Conservation (phyloP, 1,140 invertebrate genomes). For the Tribolium castaneum region DNA sequence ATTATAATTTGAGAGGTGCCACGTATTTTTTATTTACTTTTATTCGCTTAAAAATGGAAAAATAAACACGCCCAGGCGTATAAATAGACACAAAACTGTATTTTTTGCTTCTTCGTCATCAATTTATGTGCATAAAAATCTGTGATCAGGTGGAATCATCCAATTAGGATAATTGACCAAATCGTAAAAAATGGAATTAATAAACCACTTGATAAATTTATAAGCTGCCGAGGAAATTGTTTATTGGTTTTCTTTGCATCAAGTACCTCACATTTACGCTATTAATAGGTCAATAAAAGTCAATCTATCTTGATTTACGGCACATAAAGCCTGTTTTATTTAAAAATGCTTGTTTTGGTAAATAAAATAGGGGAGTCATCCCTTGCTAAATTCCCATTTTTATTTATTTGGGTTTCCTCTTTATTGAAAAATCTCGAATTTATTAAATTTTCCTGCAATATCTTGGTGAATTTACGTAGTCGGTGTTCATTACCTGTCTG, state of each 20-base stretch:
- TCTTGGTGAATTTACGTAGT: neutral
- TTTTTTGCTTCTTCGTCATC: too few relatives aligned
- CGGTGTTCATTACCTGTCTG: neutral
- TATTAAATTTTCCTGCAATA: too few relatives aligned
- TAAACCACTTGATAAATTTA: slow-evolving; percentile 33
- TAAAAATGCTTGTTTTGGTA: slow-evolving; percentile 16
- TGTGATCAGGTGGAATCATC: neutral
- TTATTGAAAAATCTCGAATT: too few relatives aligned
- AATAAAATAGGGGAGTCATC: slow-evolving; percentile 5
- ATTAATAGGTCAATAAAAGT: slow-evolving; percentile 34
- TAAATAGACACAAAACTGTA: too few relatives aligned
- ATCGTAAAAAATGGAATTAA: neutral
- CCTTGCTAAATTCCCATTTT: neutral
- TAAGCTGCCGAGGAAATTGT: slow-evolving; percentile 26
- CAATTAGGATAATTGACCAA: slow-evolving; percentile 16
- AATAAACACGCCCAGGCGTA: too few relatives aligned
- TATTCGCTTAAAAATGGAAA: too few relatives aligned
- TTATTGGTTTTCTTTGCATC: slow-evolving; percentile 28
- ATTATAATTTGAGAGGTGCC: neutral
- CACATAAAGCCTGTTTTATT: slow-evolving; percentile 18
- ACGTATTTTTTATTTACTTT: too few relatives aligned
- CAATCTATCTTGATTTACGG: slow-evolving; percentile 32
- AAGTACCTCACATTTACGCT: slow-evolving; percentile 33
- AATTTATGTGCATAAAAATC: neutral
- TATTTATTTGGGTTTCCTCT: too few relatives aligned